phyloP scores from a whole-genome alignment of 2,113 vertebrate genomes.

The Toxotes chatareus region DNA sequence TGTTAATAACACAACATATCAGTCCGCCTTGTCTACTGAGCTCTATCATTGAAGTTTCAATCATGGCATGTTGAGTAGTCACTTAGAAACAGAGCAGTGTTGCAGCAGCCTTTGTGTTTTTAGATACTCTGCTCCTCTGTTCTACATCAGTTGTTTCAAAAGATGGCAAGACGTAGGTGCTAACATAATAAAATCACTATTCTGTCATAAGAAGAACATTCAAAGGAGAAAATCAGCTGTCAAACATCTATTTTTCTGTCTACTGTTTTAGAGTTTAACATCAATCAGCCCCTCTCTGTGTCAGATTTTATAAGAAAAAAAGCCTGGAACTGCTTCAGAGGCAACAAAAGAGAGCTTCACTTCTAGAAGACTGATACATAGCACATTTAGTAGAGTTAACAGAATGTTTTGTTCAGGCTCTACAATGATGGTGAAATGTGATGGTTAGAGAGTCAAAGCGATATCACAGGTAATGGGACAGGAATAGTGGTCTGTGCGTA shows the following conservation, averaged over 20 bases:
- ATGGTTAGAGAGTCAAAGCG: slow-evolving; percentile 3
- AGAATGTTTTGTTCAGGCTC: slow-evolving; percentile 31
- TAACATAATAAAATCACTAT: slow-evolving; percentile 12
- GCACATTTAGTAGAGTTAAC: slow-evolving; percentile 36
- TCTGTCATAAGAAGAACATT: slow-evolving; percentile 11
- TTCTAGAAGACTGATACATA: slow-evolving; percentile 16
- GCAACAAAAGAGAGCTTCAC: slow-evolving; percentile 19
- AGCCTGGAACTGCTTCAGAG: not conserved
- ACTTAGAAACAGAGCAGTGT: slow-evolving; percentile 9
- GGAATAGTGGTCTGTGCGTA: slow-evolving; percentile 25
- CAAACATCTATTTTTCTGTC: slow-evolving; percentile 32
- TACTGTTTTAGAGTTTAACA: slow-evolving; percentile 36
- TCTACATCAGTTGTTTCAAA: slow-evolving; percentile 27
- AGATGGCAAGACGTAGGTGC: slow-evolving; percentile 1
- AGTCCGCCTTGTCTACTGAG: slow-evolving; percentile 40
- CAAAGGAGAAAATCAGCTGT: slow-evolving; percentile 45
- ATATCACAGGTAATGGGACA: not conserved
- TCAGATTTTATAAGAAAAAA: slow-evolving; percentile 22
- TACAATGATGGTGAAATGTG: not conserved
- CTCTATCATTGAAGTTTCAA: slow-evolving; percentile 17
- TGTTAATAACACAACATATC: slow-evolving; percentile 48
- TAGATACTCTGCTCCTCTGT: not conserved
- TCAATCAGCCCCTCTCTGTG: slow-evolving; percentile 27
- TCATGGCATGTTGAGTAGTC: slow-evolving; percentile 24
- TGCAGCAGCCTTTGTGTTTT: slow-evolving; percentile 5